A percentile compares a stretch with the other conserved stretches of the same genome.
Conservation (phyloP, 2,797 vertebrate genomes). For the Periparus ater region DNA sequence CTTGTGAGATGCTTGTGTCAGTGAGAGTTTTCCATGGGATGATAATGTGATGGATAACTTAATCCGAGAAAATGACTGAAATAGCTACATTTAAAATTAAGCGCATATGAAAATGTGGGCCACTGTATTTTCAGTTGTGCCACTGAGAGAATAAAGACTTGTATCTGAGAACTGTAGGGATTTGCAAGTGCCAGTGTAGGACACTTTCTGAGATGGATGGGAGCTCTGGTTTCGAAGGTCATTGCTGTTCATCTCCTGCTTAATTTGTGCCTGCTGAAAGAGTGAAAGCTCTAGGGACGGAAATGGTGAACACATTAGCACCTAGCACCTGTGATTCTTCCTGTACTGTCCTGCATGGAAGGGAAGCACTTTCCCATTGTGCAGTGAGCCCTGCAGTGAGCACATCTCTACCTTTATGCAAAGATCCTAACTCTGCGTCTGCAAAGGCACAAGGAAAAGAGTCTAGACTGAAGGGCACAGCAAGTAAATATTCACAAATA, state of each 20-base stretch:
- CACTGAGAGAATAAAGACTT: not conserved
- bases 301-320: not conserved
- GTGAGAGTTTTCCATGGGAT: not conserved
- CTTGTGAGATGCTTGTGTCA: not conserved
- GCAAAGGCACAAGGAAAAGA: not conserved
- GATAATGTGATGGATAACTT: not conserved
- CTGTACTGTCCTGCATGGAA: not conserved
- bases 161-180: not conserved
- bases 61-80: not conserved
- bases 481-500: not conserved
- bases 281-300: not conserved
- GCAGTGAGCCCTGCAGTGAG: not conserved
- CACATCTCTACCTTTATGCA: not conserved
- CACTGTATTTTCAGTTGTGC: not conserved
- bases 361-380: not conserved
- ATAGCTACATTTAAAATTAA: not conserved
- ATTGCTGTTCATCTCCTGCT: not conserved
- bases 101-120: not conserved
- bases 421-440: not conserved
- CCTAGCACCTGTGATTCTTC: not conserved
- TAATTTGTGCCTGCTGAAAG: not conserved
- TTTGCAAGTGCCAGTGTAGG: not conserved
- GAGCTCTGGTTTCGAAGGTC: not conserved
- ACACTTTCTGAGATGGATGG: not conserved
- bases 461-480: not conserved